These are phyloP conservation scores for Teinopalpus imperialis DNA, from an alignment of 2,888 invertebrate genomes.

Conservation along the genomic window DNA sequence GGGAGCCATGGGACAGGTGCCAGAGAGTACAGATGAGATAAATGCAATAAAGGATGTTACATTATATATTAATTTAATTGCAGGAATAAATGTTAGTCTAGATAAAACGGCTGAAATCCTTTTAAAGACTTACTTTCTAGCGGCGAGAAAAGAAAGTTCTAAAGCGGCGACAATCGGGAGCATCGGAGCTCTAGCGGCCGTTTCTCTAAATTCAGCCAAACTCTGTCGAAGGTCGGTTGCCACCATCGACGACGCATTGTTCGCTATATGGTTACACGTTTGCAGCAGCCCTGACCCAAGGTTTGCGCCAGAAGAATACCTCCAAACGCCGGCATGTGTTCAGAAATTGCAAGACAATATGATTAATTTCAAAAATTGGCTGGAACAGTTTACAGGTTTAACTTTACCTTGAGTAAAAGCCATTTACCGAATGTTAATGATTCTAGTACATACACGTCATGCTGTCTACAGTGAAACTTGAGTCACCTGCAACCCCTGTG, in stretches of 20 bases:
- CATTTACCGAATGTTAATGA: conserved; percentile 1
- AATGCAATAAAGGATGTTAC: conserved; percentile 49
- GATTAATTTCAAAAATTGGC: conserved; percentile 60
- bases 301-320: conserved; percentile 64
- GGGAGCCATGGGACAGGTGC: conserved; percentile 43
- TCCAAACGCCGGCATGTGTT: conserved; percentile 58
- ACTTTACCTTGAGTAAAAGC: conserved; percentile 13
- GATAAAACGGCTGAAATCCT: conserved; percentile 49
- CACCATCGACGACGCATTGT: conserved; percentile 61
- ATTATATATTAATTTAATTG: conserved; percentile 55
- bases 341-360: conserved; percentile 55
- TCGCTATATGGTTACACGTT: conserved; percentile 71
- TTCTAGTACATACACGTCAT: conserved; percentile 11
- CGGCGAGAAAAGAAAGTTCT: conserved; percentile 58
- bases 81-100: conserved; percentile 53
- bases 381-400: conserved; percentile 57
- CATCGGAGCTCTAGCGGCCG: conserved; percentile 54
- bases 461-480: background rate
- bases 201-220: conserved; percentile 59
- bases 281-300: conserved; percentile 63
- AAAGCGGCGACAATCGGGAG: conserved; percentile 55
- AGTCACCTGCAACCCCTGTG: no score
- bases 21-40: conserved; percentile 45
- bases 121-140: conserved; percentile 60
- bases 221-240: conserved; percentile 57